Base-by-base conservation (phyloP, 2,888 invertebrate genomes). In the Carabus problematicus region DNA sequence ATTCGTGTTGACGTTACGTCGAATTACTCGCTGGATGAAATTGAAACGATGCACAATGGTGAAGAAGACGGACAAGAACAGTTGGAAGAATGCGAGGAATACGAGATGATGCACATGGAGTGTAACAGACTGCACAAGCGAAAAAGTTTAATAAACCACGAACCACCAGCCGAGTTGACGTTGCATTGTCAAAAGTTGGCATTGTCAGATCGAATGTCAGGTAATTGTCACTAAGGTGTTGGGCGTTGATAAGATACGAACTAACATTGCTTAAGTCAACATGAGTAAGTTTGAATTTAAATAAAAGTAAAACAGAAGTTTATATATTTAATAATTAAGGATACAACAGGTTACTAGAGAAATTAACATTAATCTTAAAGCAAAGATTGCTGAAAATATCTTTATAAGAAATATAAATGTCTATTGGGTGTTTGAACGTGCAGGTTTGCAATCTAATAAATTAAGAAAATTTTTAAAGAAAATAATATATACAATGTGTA, bases 1-100 rank as follows among this genome's bases (percentile, higher is more conserved):
- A 82, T 82, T 58, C 74, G 82, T 62, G 81, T 82, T 9, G 82
- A 81, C 71, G 79, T 82, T 14, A 79, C 79, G 18, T 81, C 82
- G 18, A 81, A 76, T 72, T 75, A 78, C 67, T 77, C 79, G 3
- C 61, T 75, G 40, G 78, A 78, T 16, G 75, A 76, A 49, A 70
- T 72, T 1, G 54, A 68, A 9, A n/a, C 9, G 11, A 14, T 42
- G 12, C 47, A 60, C n/a, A 18, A 18, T 19, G 42, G 11, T 18
- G 47, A 45, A n/a, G 47, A 8, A n/a, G 43, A 8, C 16, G 43
- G n/a, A 47, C 29, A 61, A 9, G 61, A 61, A 12, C 16, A 29
- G 55, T 54, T 39, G 8, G 55, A 12, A 8, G 62, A 61, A 14
- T 45, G 29, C 2, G 40, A 19, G 58, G 39, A 40, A 40, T 2